Base-by-base conservation (phyloP, 2,797 vertebrate species). In the Xiphorhynchus erythropygius region DNA sequence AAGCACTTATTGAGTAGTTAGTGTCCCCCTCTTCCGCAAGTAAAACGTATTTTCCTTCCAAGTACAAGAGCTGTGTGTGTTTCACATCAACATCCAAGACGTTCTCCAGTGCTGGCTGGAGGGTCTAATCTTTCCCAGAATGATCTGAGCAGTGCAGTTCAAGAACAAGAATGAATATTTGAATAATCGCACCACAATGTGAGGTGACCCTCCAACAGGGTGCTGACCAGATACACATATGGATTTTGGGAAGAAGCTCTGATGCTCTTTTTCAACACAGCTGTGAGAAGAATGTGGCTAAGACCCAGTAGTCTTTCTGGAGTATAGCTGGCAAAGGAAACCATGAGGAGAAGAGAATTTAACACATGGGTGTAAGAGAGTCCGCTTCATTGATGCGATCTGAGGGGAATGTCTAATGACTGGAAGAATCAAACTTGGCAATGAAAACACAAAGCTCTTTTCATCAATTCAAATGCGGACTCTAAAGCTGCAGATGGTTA, bases 391-490 rank as follows among this genome's bases (percentile, higher is more conserved):
- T 98, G 98, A 98, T 98, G 97, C 56, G 97, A 98, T 97, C 98
- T 98, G 98, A 98, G 98, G 97, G 96, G 98, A 98, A 98, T 98
- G 98, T 98, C 98, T 98, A 98, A 98, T 98, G 98, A 98, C 98
- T 98, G 96, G 96, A 98, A 98, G 98, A 98, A 98, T 98, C 98
- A 98, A 98, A 98, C 98, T 98, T 98, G 98, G 98, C 98, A 97
- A 97, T 98, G 98, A 98, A 98, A 98, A 97, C 97, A 99, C 98
- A 99, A 98, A 98, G 98, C 97, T 97, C 97, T 98, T 98, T 98
- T 99, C 98, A 98, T 98, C 97, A 97, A 94, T 97, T 97, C 98
- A 98, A 97, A 97, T 7, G 32, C 97, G 82, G 96, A 63, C 96
- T 98, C 97, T 97, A 97, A 98, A 98, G 97, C 97, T 97, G 97